Evolutionary conservation across 2,113 vertebrate species (phyloP), one percentile per base, ranked within the genome.

Genomic region (Ammodytes dubius): DNA sequence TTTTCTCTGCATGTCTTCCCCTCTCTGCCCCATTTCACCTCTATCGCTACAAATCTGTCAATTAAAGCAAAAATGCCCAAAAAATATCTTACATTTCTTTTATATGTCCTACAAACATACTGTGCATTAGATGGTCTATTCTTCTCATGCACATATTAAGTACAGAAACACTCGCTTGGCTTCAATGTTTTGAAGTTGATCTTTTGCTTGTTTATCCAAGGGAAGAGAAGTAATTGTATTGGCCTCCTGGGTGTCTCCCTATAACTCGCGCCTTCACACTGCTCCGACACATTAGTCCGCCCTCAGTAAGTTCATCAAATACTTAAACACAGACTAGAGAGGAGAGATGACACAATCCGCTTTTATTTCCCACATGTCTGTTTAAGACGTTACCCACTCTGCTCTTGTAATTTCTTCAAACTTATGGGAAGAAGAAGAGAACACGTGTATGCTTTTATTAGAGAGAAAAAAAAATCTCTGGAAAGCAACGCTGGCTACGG

Each of bases 201-300:
- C 6, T 13, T 67, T 47, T 70, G 47, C 61, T 45, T 65, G 39
- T 77, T 56, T 19, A 71, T 61, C n/a, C 43, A 19, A 69, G 5
- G 4, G 12, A 37, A 58, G 46, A 64, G 39, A 71, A 67, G 60
- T 42, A 4, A 50, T 82, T 68, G 70, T 74, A 63, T 6, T 45
- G 69, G 50, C 69, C 27, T 54, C 65, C 57, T 49, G 15, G 5
- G 53, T 76, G 27, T 81, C 53, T 77, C 47, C 4, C 27, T 65
- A 66, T 39, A 47, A 52, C 71, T 43, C 53, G 67, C 19, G 70
- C 75, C 64, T 69, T 70, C 66, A 54, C 79, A 68, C 39, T 69
- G 52, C 61, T 60, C 59, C 61, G 84, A 70, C 78, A 81, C 43
- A 49, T 86, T 87, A 45, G 85, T 17, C 61, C 60, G 12, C 50